phyloP scores from a whole-genome alignment of 2,888 invertebrate species.

The Ferdinandea cuprea region DNA sequence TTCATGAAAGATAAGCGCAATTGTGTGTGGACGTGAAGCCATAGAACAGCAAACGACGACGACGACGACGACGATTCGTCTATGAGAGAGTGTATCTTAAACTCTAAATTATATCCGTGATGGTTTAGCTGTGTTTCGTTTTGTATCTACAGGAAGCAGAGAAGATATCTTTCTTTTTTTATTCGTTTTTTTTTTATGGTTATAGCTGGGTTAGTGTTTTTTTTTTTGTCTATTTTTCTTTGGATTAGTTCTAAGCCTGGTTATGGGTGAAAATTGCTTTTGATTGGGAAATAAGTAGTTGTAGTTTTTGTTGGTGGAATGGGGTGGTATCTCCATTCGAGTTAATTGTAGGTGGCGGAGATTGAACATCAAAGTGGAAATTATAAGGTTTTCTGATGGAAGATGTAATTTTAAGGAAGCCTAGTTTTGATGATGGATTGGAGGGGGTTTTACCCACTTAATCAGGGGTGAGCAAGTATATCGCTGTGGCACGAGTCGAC shows the following conservation, averaged over 20 bases:
- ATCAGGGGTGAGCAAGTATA: background rate
- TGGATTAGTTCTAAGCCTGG: conserved; percentile 54
- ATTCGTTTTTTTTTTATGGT: conserved; percentile 28
- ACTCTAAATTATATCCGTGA: conserved; percentile 55
- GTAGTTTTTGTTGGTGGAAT: conserved; percentile 14
- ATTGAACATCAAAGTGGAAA: conserved; percentile 31
- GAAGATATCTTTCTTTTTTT: too few relatives aligned
- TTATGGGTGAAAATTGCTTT: conserved; percentile 70
- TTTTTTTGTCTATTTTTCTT: conserved; percentile 26
- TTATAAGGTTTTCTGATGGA: conserved; percentile 14
- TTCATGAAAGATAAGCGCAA: conserved; percentile 73
- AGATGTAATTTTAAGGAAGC: background rate
- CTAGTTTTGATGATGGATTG: background rate
- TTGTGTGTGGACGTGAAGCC: conserved; percentile 56
- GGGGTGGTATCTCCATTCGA: conserved; percentile 40
- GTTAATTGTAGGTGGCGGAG: conserved; percentile 40
- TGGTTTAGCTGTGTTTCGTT: conserved; percentile 13
- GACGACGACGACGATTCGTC: conserved; percentile 14
- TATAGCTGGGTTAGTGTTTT: background rate
- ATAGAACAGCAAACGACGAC: conserved; percentile 1
- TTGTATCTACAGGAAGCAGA: conserved; percentile 32
- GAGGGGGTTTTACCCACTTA: background rate
- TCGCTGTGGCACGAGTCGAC: conserved; percentile 1
- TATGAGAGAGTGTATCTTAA: conserved; percentile 42
- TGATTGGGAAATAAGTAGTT: conserved; percentile 73